These are phyloP conservation scores for Molossus alvarezi DNA, from an alignment of 2,797 vertebrate genomes.

Conservation along the genomic window DNA sequence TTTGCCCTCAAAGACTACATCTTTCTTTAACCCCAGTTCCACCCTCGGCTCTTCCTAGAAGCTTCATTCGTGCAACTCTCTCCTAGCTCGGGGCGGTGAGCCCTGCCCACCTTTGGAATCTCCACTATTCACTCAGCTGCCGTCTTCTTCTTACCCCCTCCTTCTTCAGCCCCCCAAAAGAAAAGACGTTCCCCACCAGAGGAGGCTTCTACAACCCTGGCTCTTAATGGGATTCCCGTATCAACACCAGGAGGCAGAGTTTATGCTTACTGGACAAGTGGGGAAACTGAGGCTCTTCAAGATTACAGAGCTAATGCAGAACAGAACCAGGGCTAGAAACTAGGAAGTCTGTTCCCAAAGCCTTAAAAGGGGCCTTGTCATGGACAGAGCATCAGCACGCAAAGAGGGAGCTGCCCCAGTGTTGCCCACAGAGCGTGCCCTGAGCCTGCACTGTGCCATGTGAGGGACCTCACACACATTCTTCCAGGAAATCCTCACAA, in stretches of 20 bases:
- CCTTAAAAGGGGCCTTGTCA: neutral
- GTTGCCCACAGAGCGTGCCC: too few relatives aligned
- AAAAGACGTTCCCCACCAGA: neutral
- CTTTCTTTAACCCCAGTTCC: neutral
- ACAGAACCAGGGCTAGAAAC: neutral
- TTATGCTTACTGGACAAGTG: neutral
- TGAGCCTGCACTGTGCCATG: neutral
- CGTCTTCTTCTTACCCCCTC: neutral
- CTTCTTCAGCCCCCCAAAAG: neutral
- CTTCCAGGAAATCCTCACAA: neutral
- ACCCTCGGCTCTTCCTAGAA: neutral
- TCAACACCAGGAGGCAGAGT: neutral
- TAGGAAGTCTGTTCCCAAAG: neutral
- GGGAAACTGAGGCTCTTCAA: neutral
- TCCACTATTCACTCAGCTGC: neutral
- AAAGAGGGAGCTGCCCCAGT: neutral
- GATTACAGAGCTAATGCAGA: neutral
- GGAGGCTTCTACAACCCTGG: neutral
- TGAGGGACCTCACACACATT: neutral
- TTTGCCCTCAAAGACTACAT: neutral
- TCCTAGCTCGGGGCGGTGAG: neutral
- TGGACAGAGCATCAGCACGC: neutral
- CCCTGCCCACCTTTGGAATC: conserved; percentile 50
- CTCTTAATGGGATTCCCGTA: neutral
- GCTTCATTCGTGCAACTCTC: neutral